Percentiles rank a stretch among this genome's conserved stretches.
These are phyloP conservation scores for Hyposoter didymator DNA, from an alignment of 2,888 invertebrate species.

Conservation along the genomic window DNA sequence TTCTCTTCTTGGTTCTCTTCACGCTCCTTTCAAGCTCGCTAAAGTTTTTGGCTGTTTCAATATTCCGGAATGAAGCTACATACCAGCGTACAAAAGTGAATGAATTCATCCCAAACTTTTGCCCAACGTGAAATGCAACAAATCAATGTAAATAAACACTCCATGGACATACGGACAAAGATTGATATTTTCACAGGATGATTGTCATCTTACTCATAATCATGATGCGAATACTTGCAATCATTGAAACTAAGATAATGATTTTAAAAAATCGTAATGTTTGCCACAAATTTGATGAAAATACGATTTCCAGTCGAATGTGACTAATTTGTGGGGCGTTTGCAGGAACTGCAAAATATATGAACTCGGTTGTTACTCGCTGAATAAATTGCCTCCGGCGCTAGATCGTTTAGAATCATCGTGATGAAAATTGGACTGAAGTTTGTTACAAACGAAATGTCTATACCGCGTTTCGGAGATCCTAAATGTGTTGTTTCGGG, in stretches of 20 bases:
- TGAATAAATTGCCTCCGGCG: background rate
- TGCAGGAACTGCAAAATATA: background rate
- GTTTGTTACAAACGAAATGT: conserved; percentile 13
- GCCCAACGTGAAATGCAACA: no score
- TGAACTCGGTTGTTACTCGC: background rate
- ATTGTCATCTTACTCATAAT: no score
- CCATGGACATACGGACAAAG: no score
- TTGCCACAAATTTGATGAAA: background rate
- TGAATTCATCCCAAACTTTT: no score
- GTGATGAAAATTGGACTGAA: conserved; percentile 25
- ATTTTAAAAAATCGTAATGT: background rate
- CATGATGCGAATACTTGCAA: no score
- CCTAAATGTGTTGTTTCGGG: conserved; percentile 32
- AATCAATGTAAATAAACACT: no score
- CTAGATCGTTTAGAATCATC: background rate
- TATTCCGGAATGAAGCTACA: background rate
- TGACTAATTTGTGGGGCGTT: background rate
- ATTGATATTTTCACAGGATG: no score
- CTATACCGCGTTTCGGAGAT: background rate
- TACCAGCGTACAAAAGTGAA: background rate
- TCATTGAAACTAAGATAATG: no score
- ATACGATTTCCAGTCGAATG: background rate
- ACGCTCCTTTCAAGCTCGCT: background rate
- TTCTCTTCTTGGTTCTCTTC: conserved; percentile 1
- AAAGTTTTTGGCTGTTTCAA: conserved; percentile 13